Evolutionary conservation across 2,888 invertebrate species (phyloP), one percentile per base, ranked within the genome.

Genomic region (Leucophora obtusa): DNA sequence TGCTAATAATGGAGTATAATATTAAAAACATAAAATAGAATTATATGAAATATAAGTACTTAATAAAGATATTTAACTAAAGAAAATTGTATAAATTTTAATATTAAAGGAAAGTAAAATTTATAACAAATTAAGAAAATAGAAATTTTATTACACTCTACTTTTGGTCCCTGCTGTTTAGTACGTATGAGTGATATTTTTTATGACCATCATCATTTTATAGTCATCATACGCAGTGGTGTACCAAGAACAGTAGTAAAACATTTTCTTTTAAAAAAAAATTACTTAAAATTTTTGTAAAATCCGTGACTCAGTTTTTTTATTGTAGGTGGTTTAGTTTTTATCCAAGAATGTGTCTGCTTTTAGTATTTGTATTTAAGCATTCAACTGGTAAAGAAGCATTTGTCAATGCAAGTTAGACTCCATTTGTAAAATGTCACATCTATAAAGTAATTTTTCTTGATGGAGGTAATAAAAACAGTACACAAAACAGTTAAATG

Each of bases 331-430:
- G 28, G 7, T 38, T 38, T 38, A 10, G 8, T 38, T 38, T 38
- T 11, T 38, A 14, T 14, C 43, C 14, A 43, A 43, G 43, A 14
- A 14, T 43, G 8, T 43, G 2, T 47, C n/a, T 38, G n/a, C 14
- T n/a, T 7, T 6, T 47, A 11, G 11, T 38, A 54, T 15, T 33
- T n/a, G 8, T 33, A 56, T 33, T 15, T n/a, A 73, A 2, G 59
- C 54, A 54, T 74, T 73, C 73, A 70, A 74, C 78, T 79, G 63
- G 51, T 73, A 73, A 79, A 79, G 63, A 53, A 28, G 33, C 58
- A 59, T 73, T 79, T 73, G 56, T 72, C 72, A 73, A 60, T 58
- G 21, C 18, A 35, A 73, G 11, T 59, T 47, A 59, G 69, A 65
- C 43, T 43, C 51, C 62, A 62, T 75, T 79, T 75, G 56, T 35